Evolutionary conservation across 2,797 vertebrate species (phyloP).

Genomic region (Sylvilagus floridanus): DNA sequence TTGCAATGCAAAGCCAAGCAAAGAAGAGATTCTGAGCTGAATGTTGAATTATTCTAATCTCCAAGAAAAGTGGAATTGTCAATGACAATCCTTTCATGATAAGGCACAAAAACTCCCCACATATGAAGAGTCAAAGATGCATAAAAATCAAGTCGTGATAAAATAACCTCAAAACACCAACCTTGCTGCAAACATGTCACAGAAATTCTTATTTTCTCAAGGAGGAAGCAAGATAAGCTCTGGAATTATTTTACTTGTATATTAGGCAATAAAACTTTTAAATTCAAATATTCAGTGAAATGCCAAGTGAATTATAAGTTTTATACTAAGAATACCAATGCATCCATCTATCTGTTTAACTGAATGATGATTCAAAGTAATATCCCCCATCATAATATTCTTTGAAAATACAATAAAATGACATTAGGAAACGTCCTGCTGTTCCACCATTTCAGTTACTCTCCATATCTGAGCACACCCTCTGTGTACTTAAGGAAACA

Average conservation of each 20-base stretch:
- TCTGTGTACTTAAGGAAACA: neutral
- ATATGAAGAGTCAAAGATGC: neutral
- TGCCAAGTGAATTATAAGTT: slow-evolving; percentile 10
- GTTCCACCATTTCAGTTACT: neutral
- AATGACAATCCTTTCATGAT: slow-evolving; percentile 43
- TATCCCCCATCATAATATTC: neutral
- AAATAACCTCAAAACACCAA: slow-evolving; percentile 58
- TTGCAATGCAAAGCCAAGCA: slow-evolving; percentile 5
- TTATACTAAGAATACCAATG: slow-evolving; percentile 15
- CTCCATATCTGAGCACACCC: neutral
- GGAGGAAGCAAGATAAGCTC: neutral
- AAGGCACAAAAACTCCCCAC: neutral
- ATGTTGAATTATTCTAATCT: slow-evolving; percentile 52
- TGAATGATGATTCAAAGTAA: slow-evolving; percentile 49
- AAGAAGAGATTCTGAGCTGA: slow-evolving; percentile 19
- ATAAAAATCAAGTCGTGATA: slow-evolving; percentile 55
- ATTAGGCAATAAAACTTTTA: slow-evolving; percentile 42
- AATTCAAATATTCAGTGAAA: slow-evolving; percentile 54
- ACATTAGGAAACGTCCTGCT: neutral
- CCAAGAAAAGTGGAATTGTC: slow-evolving; percentile 44
- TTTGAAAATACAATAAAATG: slow-evolving; percentile 45
- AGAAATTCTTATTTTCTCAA: slow-evolving; percentile 48
- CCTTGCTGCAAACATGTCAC: neutral
- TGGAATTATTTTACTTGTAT: slow-evolving; percentile 32
- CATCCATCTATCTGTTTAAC: neutral